Base-by-base conservation (phyloP, 2,888 invertebrate genomes). In the Ypsolopha sequella region DNA sequence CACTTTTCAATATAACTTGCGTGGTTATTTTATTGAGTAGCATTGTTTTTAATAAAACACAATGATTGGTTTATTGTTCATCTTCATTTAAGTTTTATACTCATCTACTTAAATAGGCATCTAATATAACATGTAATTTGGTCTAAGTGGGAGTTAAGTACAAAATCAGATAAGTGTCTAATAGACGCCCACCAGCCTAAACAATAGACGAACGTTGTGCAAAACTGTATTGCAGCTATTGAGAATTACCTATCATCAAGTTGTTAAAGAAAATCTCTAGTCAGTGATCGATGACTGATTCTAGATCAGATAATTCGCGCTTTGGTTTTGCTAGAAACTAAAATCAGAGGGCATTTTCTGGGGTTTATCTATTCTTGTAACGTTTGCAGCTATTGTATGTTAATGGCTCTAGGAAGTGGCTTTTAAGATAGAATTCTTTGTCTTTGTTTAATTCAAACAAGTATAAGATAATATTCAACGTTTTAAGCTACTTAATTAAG, bases 11-110 rank as follows among this genome's bases (percentile, higher is more conserved):
- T 24, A 24, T 24, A 24, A 24, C 24, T 24, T 24, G 24, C 4
- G 13, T 69, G 68, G 65, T 68, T 55, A 38, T 48, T 48, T 58
- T 56, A 56, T 64, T 64, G 58, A 58, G 61, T 57, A 62, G 62
- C 56, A 47, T 58, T 58, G 64, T 59, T 64, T 64, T 61, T 65
- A 71, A 67, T 66, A 56, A 67, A 69, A 69, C 63, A 60, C 61
- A 68, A 68, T 68, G 64, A 66, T 68, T 63, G 59, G 59, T 57
- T 62, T 62, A 64, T 66, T 67, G 64, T 70, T 66, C 52, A 34
- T 7, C 46, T 1, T 10, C 7, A 24, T 38, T 13, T 11, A 24
- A 14, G 13, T 13, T 43, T 44, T 9, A 44, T 3, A 44, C 9
- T 14, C n/a, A n/a, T n/a, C n/a, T n/a, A n/a, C n/a, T 33, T 46